Percentiles rank a stretch among this genome's conserved stretches.
These are phyloP conservation scores for Steinernema hermaphroditum DNA, from an alignment of 2,888 invertebrate species.

Conservation along the genomic window DNA sequence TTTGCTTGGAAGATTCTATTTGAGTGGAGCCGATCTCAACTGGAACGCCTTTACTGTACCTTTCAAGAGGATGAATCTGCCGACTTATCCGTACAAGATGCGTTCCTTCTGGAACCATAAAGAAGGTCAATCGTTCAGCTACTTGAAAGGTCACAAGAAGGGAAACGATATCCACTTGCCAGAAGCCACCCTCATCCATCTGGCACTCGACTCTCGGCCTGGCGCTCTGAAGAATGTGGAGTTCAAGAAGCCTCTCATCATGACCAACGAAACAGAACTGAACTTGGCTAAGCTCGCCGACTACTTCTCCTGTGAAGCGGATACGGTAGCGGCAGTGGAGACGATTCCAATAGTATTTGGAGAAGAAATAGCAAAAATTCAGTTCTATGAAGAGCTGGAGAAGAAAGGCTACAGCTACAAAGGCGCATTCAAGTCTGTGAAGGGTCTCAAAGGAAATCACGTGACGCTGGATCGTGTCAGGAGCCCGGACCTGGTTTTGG, in stretches of 20 bases:
- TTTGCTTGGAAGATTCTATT: neutral
- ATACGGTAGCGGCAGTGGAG: neutral
- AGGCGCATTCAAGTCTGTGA: constrained; percentile 14
- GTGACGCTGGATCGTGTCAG: neutral
- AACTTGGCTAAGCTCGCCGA: constrained; percentile 4
- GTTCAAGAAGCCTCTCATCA: neutral
- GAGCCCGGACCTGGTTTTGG: constrained; percentile 11
- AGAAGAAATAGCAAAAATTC: neutral
- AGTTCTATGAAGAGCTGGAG: constrained; percentile 16
- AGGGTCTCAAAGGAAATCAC: neutral
- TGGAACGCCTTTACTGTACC: constrained; percentile 11
- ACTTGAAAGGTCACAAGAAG: neutral
- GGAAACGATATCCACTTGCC: neutral
- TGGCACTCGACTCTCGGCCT: neutral
- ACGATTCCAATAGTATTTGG: neutral
- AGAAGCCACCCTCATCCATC: constrained; percentile 7
- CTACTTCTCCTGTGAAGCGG: constrained; percentile 18
- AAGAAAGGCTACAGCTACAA: neutral
- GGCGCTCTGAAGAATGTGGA: constrained; percentile 19
- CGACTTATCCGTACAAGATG: constrained; percentile 19
- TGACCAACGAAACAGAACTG: neutral
- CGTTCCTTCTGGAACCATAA: neutral
- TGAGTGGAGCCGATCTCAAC: neutral
- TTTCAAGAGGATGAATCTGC: constrained; percentile 20
- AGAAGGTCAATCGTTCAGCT: neutral